phyloP scores from a whole-genome alignment of 30 jellyfish, hydroid and myxozoan genomes.

The Nemopilema nomurai region DNA sequence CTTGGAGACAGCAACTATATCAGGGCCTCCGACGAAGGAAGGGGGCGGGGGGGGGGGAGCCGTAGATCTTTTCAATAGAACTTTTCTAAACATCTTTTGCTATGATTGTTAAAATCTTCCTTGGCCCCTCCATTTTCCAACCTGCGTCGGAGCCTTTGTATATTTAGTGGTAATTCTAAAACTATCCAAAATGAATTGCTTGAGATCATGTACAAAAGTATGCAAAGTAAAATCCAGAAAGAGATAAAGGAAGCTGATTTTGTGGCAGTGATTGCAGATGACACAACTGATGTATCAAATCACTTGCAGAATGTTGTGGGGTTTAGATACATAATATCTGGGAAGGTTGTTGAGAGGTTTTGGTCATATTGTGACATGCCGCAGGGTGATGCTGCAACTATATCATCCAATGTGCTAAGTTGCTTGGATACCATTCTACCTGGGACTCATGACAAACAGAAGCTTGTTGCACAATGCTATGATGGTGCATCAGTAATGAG shows the following conservation, averaged over 20 bases:
- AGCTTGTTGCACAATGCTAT: slow-evolving; percentile 37
- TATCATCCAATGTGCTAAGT: slow-evolving; percentile 11
- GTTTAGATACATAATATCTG: slow-evolving; percentile 36
- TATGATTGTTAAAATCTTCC: no score
- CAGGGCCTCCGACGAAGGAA: no score
- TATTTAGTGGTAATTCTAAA: slow-evolving; percentile 40
- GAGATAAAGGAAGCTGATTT: slow-evolving; percentile 31
- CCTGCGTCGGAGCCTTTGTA: no score
- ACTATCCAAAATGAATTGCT: slow-evolving; percentile 48
- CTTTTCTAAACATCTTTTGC: no score
- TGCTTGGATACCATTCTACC: slow-evolving; percentile 29
- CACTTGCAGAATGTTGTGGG: slow-evolving; percentile 35
- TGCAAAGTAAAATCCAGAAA: slow-evolving; percentile 11
- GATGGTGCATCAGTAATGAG: slow-evolving; percentile 57
- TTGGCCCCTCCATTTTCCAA: no score
- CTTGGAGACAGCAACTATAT: no score
- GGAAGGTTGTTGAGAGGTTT: slow-evolving; percentile 42
- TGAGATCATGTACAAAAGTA: slow-evolving; percentile 24
- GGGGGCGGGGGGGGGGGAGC: no score
- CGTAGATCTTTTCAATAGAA: no score
- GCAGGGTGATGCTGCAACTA: no score
- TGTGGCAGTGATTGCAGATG: no score
- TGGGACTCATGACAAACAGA: slow-evolving; percentile 1
- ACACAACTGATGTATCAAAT: slow-evolving; percentile 44
- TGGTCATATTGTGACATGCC: slow-evolving; percentile 18